Conservation (phyloP, 2,113 vertebrate species). For the Pedetes capensis region DNA sequence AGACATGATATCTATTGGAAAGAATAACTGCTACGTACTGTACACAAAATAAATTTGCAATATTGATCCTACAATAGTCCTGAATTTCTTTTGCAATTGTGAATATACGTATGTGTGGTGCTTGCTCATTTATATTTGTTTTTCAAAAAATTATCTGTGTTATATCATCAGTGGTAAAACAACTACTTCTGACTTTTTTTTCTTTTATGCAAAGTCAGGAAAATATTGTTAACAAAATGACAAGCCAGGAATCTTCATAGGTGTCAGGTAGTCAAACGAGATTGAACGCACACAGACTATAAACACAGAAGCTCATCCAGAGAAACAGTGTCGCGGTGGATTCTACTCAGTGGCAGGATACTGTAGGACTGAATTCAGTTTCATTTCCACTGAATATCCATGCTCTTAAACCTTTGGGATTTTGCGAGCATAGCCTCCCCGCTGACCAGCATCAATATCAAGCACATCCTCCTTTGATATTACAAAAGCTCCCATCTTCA, state of each 20-base stretch:
- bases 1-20: background rate
- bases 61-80: background rate
- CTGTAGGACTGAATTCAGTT: background rate
- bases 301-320: background rate
- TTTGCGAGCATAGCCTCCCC: background rate
- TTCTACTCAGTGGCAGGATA: background rate
- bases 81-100: background rate
- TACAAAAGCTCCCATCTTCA: background rate
- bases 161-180: background rate
- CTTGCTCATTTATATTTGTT: background rate
- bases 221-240: background rate
- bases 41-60: background rate
- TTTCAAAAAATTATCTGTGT: background rate
- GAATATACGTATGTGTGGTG: background rate
- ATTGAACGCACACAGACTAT: background rate
- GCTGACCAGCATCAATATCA: background rate
- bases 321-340: background rate
- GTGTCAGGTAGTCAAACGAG: background rate
- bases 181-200: background rate
- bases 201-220: background rate
- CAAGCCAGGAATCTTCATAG: background rate
- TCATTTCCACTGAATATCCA: background rate
- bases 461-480: background rate
- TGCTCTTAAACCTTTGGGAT: background rate
- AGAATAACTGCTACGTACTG: background rate